Base-by-base conservation (phyloP, 2,113 vertebrate species). In the Taxidea taxus region DNA sequence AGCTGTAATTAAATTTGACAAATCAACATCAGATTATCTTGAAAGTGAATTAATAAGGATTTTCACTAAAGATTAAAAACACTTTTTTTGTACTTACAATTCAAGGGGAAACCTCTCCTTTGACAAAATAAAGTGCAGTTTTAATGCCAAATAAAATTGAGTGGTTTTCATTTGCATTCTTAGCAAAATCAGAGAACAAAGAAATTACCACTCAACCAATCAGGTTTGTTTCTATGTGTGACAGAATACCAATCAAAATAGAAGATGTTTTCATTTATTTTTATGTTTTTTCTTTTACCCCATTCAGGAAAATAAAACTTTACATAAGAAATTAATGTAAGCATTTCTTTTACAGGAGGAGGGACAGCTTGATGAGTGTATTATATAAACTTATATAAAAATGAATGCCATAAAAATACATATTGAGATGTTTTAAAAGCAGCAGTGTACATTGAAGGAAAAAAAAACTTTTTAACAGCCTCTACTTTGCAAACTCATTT, bases 1-100 rank as follows among this genome's bases (percentile, higher is more conserved):
- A 99, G 99, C 99, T 99, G 99, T 99, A 99, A 99, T 99, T 99
- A 99, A 99, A 99, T 99, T 99, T 99, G 99, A 99, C 99, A 99
- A 99, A 99, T 99, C 99, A 99, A 99, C 99, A 99, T 99, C 99
- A 99, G 99, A 99, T 99, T 99, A 99, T 99, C 99, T 99, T 99
- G 99, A 99, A 99, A 99, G 99, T 99, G 99, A 99, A 99, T 99
- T 99, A 99, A 99, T 99, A 98, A 99, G 98, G 99, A 99, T 99
- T 99, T 99, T 99, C 99, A 99, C 98, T 99, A 98, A 99, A 99
- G 99, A 99, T 99, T 99, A 99, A 99, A 99, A 98, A 97, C 98
- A 99, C 98, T 99, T 98, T 98, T 97, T 99, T 98, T 98, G 98
- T 99, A 99, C 98, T 99, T 98, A 98, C 98, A 98, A 99, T 99